phyloP scores from a whole-genome alignment of 2,113 vertebrate species.

The Mustelus asterias region DNA sequence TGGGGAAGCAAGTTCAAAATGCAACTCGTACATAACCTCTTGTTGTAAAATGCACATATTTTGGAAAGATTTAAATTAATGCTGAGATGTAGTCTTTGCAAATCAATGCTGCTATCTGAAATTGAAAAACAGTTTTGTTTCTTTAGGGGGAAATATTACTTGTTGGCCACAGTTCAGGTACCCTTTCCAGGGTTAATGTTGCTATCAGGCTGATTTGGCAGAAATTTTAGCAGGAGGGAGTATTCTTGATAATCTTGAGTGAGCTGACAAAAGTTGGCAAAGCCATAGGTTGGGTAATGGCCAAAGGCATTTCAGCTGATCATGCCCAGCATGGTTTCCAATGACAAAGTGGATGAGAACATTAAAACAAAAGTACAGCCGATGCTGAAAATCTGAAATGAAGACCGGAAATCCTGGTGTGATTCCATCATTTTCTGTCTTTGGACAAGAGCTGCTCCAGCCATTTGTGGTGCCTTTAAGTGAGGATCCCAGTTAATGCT shows the following conservation, averaged over 20 bases:
- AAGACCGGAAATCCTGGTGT: neutral
- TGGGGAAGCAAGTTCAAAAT: neutral
- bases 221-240: neutral
- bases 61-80: neutral
- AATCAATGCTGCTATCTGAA: neutral
- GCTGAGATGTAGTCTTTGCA: neutral
- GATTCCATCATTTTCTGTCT: neutral
- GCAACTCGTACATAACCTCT: neutral
- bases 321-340: neutral
- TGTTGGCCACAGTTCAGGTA: neutral
- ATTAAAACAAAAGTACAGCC: neutral
- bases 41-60: neutral
- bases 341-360: neutral
- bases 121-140: neutral
- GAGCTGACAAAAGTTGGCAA: neutral
- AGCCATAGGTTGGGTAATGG: neutral
- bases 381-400: neutral
- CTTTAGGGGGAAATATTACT: neutral
- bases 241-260: neutral
- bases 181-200: neutral
- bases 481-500: neutral
- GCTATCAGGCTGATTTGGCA: neutral
- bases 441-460: neutral
- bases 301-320: neutral
- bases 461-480: neutral